These are phyloP conservation scores for Adelognathus sp. DNA, from an alignment of 2,888 invertebrate genomes.

Conservation along the genomic window DNA sequence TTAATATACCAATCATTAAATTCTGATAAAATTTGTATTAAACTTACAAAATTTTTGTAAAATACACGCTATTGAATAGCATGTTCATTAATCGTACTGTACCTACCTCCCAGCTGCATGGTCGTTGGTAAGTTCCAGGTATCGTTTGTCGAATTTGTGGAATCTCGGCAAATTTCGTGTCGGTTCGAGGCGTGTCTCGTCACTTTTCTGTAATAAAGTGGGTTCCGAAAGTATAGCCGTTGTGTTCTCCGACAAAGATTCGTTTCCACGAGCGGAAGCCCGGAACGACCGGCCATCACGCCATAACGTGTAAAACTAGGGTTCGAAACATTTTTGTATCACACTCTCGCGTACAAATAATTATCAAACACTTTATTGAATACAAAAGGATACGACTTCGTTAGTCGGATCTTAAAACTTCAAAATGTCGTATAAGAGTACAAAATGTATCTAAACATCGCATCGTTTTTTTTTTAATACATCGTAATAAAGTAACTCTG, in stretches of 20 bases:
- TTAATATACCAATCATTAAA: no score
- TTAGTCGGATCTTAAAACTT: conserved; percentile 52
- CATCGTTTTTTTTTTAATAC: conserved; percentile 23
- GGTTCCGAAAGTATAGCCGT: conserved; percentile 26
- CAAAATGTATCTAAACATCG: conserved; percentile 50
- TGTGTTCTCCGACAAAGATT: conserved; percentile 6
- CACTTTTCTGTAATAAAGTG: conserved; percentile 47
- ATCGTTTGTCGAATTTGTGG: conserved; percentile 33
- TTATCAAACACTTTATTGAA: conserved; percentile 57
- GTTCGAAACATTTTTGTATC: background rate
- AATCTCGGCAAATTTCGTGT: conserved; percentile 41
- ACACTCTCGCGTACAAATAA: conserved; percentile 39
- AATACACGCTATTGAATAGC: no score
- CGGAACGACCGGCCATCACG: background rate
- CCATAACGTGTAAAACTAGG: background rate
- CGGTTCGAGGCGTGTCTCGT: conserved; percentile 44
- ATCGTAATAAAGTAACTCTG: conserved; percentile 32
- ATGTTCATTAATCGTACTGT: no score
- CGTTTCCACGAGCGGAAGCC: background rate
- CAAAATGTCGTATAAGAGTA: conserved; percentile 53
- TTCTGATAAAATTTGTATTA: no score
- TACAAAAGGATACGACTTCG: conserved; percentile 42
- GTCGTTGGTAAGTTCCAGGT: conserved; percentile 15
- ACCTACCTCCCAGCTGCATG: background rate
- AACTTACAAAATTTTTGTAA: no score